A percentile compares a stretch with the other conserved stretches of the same genome.
Evolutionary conservation across 2,797 vertebrate species (phyloP).

Genomic region (Lutjanus campechanus): DNA sequence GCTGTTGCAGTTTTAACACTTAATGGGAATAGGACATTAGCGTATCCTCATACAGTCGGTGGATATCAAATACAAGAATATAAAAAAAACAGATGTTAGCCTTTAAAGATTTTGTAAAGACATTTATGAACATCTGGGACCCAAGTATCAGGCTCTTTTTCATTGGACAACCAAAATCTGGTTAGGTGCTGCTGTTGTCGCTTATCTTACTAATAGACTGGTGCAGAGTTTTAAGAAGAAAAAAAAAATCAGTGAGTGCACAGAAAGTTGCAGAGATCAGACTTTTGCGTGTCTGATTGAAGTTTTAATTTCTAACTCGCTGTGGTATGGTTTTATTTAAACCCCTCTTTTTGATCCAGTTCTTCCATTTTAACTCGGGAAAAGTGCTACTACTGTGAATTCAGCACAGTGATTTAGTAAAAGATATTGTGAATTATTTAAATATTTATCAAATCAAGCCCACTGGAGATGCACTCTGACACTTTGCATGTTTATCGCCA

Average conservation of each 20-base stretch:
- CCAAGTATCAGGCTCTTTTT: neutral
- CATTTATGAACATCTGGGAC: neutral
- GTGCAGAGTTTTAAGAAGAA: neutral
- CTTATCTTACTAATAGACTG: neutral
- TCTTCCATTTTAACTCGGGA: conserved; percentile 70
- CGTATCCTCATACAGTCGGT: neutral
- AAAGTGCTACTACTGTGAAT: conserved; percentile 61
- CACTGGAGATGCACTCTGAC: conserved; percentile 57
- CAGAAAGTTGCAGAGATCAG: conserved; percentile 1
- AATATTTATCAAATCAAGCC: conserved; percentile 17
- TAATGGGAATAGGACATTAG: neutral
- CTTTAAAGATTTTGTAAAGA: neutral
- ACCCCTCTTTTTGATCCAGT: conserved; percentile 51
- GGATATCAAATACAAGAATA: neutral
- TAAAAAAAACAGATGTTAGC: neutral
- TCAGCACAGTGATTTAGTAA: conserved; percentile 32
- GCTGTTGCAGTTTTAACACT: neutral
- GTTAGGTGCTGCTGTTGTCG: neutral
- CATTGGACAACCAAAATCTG: neutral
- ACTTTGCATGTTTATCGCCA: conserved; percentile 70
- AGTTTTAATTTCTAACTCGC: neutral
- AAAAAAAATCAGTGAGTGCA: neutral
- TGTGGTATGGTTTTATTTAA: conserved; percentile 1
- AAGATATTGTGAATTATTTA: conserved; percentile 11
- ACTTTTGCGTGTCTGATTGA: neutral